These are phyloP conservation scores for Polypedilum pembai DNA, from an alignment of 1,140 invertebrate genomes.

Conservation along the genomic window DNA sequence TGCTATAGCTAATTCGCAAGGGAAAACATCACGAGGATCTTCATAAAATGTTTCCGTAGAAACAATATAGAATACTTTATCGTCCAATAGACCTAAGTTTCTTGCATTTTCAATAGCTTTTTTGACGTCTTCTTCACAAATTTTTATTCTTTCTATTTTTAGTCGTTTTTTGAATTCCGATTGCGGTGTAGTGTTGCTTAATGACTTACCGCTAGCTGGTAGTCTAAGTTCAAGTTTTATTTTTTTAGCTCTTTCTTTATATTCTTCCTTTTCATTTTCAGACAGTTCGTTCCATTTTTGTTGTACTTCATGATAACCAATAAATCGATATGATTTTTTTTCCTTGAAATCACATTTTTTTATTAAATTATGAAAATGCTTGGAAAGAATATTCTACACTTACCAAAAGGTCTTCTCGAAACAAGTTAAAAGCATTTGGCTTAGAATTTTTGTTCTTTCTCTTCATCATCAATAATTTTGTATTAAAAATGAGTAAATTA, in stretches of 20 bases:
- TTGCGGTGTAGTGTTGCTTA: neutral
- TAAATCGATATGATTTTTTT: no score
- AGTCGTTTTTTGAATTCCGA: neutral
- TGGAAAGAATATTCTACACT: no score
- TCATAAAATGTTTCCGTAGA: neutral
- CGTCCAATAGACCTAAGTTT: neutral
- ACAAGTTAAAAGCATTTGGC: no score
- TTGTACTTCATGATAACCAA: neutral
- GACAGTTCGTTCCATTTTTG: neutral
- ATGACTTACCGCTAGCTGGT: neutral
- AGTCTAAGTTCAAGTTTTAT: neutral
- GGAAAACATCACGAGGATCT: neutral
- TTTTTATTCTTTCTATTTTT: neutral
- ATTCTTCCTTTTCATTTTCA: neutral
- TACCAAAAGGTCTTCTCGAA: no score
- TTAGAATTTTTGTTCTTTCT: no score
- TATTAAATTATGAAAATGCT: no score
- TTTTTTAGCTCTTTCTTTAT: conserved; percentile 1
- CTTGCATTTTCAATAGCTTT: neutral
- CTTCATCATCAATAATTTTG: no score
- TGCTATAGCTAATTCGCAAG: neutral
- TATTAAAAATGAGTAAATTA: no score
- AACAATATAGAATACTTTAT: neutral
- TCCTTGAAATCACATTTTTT: no score
- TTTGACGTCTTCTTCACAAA: neutral